Conservation (phyloP, 2,113 vertebrate genomes). For the Microcebus griseorufus region DNA sequence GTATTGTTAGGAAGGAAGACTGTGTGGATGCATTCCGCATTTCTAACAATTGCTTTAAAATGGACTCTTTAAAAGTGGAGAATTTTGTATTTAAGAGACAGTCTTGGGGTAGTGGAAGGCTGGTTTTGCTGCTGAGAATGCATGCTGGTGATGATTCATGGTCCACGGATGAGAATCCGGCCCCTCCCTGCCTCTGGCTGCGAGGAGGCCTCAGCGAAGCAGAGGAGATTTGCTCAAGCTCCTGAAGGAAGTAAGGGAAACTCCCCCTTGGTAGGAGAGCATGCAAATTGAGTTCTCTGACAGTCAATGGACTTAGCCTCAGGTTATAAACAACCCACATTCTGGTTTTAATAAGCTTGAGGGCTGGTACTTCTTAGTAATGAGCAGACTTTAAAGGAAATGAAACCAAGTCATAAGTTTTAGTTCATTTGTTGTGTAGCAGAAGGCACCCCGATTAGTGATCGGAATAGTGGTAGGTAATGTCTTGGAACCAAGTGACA, state of each 20-base stretch:
- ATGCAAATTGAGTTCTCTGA: slow-evolving; percentile 9
- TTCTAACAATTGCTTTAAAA: slow-evolving; percentile 6
- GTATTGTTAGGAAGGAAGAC: neutral
- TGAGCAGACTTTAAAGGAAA: slow-evolving; percentile 50
- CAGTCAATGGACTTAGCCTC: neutral
- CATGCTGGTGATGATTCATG: neutral
- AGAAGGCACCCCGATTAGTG: neutral
- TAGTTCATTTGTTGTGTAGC: slow-evolving; percentile 31
- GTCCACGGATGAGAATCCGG: neutral
- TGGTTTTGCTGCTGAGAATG: neutral
- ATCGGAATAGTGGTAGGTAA: slow-evolving; percentile 4
- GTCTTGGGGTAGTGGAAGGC: neutral
- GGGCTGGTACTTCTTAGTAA: slow-evolving; percentile 22
- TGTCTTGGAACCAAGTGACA: slow-evolving; percentile 55
- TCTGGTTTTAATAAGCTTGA: slow-evolving; percentile 46
- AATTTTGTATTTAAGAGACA: neutral
- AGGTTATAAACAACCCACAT: slow-evolving; percentile 29
- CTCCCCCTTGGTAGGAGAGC: neutral
- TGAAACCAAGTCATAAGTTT: slow-evolving; percentile 45
- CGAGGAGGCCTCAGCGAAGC: neutral
- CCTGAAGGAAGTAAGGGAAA: neutral
- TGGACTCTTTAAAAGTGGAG: neutral
- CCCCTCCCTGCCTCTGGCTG: neutral
- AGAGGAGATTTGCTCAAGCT: neutral
- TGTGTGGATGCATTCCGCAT: neutral